Evolutionary conservation across 64 coral and sea anemone genomes (phyloP).

Genomic region (Porites lutea): DNA sequence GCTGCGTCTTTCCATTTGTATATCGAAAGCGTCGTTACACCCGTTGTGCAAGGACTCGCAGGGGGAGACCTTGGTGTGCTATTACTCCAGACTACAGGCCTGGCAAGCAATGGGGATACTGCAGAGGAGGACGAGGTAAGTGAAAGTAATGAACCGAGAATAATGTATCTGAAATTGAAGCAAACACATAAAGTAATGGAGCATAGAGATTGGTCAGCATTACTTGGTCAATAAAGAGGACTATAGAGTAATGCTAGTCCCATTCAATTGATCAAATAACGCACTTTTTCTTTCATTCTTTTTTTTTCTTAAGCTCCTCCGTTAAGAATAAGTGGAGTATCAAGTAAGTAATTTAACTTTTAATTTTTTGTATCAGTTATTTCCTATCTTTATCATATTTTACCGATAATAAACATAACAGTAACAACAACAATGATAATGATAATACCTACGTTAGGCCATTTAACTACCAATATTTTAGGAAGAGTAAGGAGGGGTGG

Average conservation of each 20-base stretch:
- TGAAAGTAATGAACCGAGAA: not conserved
- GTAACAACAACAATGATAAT: too few species aligned
- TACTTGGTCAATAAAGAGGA: too few species aligned
- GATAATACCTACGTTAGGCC: too few species aligned
- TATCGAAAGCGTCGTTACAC: constrained; percentile 34
- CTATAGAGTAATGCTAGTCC: too few species aligned
- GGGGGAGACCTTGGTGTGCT: constrained; percentile 53
- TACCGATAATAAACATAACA: too few species aligned
- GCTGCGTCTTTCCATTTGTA: constrained; percentile 62
- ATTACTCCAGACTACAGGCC: constrained; percentile 29
- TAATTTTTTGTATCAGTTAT: not conserved
- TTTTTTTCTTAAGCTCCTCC: constrained; percentile 6
- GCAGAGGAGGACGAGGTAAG: constrained; percentile 19
- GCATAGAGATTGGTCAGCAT: too few species aligned
- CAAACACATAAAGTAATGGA: too few species aligned
- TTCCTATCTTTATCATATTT: not conserved
- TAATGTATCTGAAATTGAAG: too few species aligned
- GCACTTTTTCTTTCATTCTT: not conserved
- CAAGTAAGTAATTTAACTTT: not conserved
- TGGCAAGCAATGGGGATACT: constrained; percentile 52
- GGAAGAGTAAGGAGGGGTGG: too few species aligned
- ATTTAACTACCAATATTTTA: too few species aligned
- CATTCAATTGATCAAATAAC: too few species aligned
- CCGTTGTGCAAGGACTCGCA: constrained; percentile 18
- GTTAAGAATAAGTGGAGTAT: not conserved